Evolutionary conservation across 1,140 invertebrate genomes (phyloP).

Genomic region (roundworm (Caenorhabditis elegans)): WBcel235 BX284603.4:8431501-8432000

Average conservation of each 20-base stretch:
- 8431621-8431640: background rate
- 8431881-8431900: conserved; percentile 56
- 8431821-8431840: conserved; percentile 33
- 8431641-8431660: background rate
- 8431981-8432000: conserved; percentile 57
- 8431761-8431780: conserved; percentile 46
- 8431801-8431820: conserved; percentile 57
- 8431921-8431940: background rate
- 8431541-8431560: background rate
- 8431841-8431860: conserved; percentile 47
- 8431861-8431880: conserved; percentile 43
- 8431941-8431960: conserved; percentile 57
- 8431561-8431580: background rate
- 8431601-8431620: background rate
- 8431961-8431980: conserved; percentile 60
- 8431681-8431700: conserved; percentile 54
- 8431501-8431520: conserved; percentile 83
- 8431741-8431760: conserved; percentile 57
- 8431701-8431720: conserved; percentile 60
- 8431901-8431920: conserved; percentile 33
- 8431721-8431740: conserved; percentile 56
- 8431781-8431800: conserved; percentile 50
- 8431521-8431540: too few species aligned
- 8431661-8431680: conserved; percentile 57
- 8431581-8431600: background rate